Evolutionary conservation across 1,140 invertebrate genomes (phyloP), one percentile per base, ranked within the genome.

Genomic region (Oryzaephilus surinamensis): DNA sequence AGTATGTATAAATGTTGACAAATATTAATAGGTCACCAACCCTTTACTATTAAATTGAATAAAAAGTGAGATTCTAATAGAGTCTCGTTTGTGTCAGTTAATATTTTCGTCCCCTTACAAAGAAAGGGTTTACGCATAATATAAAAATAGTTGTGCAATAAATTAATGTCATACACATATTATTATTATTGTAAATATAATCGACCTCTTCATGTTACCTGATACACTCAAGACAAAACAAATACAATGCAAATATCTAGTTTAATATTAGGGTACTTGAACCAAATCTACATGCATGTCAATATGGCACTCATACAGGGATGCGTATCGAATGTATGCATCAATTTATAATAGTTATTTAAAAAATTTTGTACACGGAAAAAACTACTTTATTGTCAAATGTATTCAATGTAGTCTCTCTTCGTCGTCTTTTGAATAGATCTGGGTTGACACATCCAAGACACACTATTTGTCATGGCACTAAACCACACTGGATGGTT

Each of bases 381-480:
- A 49, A 49, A 43, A 52, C 29, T 37, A 38, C 41, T 23, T 46
- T 37, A n/a, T n/a, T n/a, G n/a, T n/a, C n/a, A 43, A 46, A 46
- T 46, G 19, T 49, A 52, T 46, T 42, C 43, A 37, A 38, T 43
- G 41, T 44, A 33, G 32, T 33, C 11, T 21, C n/a, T n/a, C n/a
- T n/a, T n/a, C n/a, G n/a, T n/a, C n/a, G n/a, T 16, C 35, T 15
- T 20, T 28, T 44, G 41, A 52, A 47, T 41, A 40, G 23, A n/a
- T n/a, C 38, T 29, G 41, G 45, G 47, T 52, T 52, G 50, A 52
- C 50, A 52, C 44, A 50, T 52, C 45, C 46, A 37, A 38, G 47
- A 52, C 44, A 47, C 38, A 52, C 50, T 52, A 52, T 52, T 52
- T 52, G 50, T 52, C 50, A 52, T 42, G 38, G 44, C 17, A 34